Base-by-base conservation (phyloP, 2,888 invertebrate species). In the Lepidonotus clava region DNA sequence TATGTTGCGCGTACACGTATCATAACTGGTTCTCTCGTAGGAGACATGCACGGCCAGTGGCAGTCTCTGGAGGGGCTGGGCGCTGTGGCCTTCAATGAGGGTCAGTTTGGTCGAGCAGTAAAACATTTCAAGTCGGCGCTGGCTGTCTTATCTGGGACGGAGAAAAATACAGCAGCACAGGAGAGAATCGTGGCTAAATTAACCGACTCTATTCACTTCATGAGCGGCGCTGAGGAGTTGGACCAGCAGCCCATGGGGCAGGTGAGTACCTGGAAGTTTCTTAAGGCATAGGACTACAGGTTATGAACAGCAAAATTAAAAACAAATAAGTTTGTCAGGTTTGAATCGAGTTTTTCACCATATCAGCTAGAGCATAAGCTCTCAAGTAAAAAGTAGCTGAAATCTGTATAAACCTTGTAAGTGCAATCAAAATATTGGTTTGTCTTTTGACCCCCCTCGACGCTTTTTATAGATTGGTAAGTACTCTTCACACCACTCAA, bases 51-150 rank as follows among this genome's bases (percentile, higher is more conserved):
- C 21, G 86, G 66, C 24, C 87, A 90, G 86, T 90, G 90, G 90
- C 90, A 90, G 87, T 88, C 90, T 0, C 32, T 89, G 80, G 90
- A 90, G 51, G 90, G 90, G 0, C 88, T 90, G 0, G 90, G 89
- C 24, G 89, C 89, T 24, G 88, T 90, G 1, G 87, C 89, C 0
- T 90, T 88, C 85, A 86, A 87, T 38, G 28, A 86, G 41, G 87
- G 87, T 21, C 56, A 86, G n/a, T 61, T 46, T n/a, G 84, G 86
- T 24, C 77, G 85, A 40, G 89, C 90, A 38, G 84, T 88, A 8
- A 34, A 66, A 14, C 86, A 86, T 34, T 89, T 88, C 77, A 87
- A 86, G 51, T 71, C 83, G 80, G 89, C 88, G 28, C 76, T 89
- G 18, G 51, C 38, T 8, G 8, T 86, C 5, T 24, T 76, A 38